These are phyloP conservation scores for Drosophila sordidula DNA, from an alignment of 2,888 invertebrate species.

Conservation along the genomic window DNA sequence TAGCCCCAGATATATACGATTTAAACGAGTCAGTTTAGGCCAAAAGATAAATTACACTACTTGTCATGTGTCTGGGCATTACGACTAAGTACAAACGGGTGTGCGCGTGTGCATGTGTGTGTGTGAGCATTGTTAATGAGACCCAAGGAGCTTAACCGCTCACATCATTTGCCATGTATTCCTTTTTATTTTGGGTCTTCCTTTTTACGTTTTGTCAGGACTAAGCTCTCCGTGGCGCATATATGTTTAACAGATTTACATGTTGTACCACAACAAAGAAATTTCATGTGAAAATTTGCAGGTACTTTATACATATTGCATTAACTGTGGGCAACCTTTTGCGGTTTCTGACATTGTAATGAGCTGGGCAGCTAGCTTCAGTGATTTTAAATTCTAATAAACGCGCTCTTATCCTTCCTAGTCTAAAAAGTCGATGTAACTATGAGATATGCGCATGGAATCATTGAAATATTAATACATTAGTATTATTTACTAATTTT, in stretches of 20 bases:
- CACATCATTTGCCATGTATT: constrained; percentile 51
- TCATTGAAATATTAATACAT: no score
- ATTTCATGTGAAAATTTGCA: constrained; percentile 24
- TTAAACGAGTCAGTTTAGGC: constrained; percentile 69
- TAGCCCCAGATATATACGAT: constrained; percentile 65
- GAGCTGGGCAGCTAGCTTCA: neutral
- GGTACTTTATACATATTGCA: constrained; percentile 36
- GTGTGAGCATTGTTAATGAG: constrained; percentile 69
- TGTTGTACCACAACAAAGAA: constrained; percentile 30
- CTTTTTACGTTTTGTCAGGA: constrained; percentile 5
- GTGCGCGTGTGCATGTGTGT: constrained; percentile 14
- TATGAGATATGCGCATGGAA: no score
- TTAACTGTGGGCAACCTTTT: constrained; percentile 20
- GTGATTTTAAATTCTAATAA: constrained; percentile 12
- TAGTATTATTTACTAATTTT: no score
- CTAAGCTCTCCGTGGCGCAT: constrained; percentile 28
- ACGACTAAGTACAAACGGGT: constrained; percentile 1
- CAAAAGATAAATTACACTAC: constrained; percentile 69
- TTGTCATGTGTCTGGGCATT: constrained; percentile 47
- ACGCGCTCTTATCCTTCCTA: neutral
- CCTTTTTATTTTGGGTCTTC: constrained; percentile 4
- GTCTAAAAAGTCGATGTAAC: no score
- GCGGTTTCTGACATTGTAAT: constrained; percentile 12
- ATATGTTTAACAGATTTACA: constrained; percentile 65
- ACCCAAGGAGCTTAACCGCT: constrained; percentile 67